Conservation (phyloP, 2,797 vertebrate species). For the Apodemus agrarius region DNA sequence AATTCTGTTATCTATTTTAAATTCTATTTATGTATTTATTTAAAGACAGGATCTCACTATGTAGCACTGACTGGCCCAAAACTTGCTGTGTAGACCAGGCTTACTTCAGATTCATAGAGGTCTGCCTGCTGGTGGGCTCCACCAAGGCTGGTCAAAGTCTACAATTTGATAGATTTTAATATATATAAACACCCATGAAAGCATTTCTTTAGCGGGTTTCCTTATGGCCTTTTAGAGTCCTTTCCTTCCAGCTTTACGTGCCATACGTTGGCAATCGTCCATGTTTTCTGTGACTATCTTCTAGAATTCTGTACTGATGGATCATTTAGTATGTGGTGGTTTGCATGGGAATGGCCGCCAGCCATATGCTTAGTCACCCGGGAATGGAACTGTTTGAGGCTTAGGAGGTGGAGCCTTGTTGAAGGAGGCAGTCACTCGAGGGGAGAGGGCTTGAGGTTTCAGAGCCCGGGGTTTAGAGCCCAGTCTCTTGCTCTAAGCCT, state of each 20-base stretch:
- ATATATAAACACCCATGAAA: conserved; percentile 18
- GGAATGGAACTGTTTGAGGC: not conserved
- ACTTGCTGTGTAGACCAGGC: not conserved
- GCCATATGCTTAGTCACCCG: not conserved
- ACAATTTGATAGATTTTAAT: not conserved
- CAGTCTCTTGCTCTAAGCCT: not conserved
- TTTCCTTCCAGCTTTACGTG: not conserved
- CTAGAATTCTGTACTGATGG: conserved; percentile 45
- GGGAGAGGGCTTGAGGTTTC: not conserved
- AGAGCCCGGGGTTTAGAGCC: not conserved
- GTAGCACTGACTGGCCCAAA: not conserved
- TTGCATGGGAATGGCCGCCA: too few species aligned
- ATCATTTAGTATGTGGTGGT: not conserved
- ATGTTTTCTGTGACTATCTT: conserved; percentile 55
- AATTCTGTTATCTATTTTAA: not conserved
- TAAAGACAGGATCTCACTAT: not conserved
- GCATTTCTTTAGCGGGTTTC: not conserved
- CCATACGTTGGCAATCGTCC: not conserved
- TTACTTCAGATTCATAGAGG: not conserved
- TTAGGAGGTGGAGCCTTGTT: not conserved
- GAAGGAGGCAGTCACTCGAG: not conserved
- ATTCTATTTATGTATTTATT: not conserved
- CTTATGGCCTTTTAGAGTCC: not conserved
- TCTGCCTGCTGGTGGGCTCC: not conserved
- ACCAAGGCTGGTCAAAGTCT: not conserved